Evolutionary conservation across 2,113 vertebrate species (phyloP), one percentile per base, ranked within the genome.

Genomic region (Megaceryle maxima): DNA sequence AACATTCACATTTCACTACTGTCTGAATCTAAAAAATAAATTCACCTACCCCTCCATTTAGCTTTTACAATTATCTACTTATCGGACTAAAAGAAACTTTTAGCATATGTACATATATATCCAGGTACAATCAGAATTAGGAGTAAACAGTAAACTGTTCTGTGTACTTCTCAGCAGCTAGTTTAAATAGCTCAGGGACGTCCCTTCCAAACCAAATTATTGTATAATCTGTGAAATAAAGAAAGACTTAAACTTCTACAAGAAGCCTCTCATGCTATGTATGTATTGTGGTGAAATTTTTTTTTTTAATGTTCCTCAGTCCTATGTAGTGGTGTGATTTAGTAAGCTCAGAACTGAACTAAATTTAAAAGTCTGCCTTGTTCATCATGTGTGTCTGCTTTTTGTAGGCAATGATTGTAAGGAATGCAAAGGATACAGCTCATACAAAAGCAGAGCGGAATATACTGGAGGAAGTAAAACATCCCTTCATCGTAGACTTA

Each of bases 351-450:
- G 33, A 41, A 44, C 0, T n/a, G 28, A 92, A 33, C 12, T 72
- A 20, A 35, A 1, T 46, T 4, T 16, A 16, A 43, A 72, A 84
- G 35, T 21, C 13, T 87, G 41, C 37, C 55, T 81, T 12, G 19
- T 86, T 87, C 28, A 76, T 26, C 55, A 11, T 41, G 10, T 81
- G 28, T 83, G 83, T 92, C 92, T 98, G 93, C 87, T 83, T 77
- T 73, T 70, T 96, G 70, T 97, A 99, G 99, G 99, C 99, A 92
- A 99, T 99, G 99, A 99, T 99, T 97, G 99, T 99, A 87, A 99
- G 99, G 84, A 99, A 99, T 66, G 99, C 99, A 79, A 99, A 99
- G 98, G 99, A 99, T 90, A 99, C 99, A n/a, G 99, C 99, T 69
- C 99, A 99, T 96, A 99, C 99, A 70, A 99, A 99, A 98, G 99